Evolutionary conservation across 2,113 vertebrate genomes (phyloP).

Genomic region (Mastomys coucha): DNA sequence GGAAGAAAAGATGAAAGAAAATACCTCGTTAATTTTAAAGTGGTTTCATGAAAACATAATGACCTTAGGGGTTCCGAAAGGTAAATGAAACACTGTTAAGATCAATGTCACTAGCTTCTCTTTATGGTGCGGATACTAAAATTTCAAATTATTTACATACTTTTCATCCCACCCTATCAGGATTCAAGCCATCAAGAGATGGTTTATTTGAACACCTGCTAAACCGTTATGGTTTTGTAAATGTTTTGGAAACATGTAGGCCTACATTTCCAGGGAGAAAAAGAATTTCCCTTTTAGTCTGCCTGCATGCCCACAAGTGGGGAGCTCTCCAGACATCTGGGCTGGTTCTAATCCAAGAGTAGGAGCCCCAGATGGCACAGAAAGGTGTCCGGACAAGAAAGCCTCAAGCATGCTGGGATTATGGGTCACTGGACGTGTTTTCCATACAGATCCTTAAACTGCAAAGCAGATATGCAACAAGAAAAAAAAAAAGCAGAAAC

Average conservation of each 20-base stretch:
- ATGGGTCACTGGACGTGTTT: not conserved
- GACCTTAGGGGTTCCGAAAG: not conserved
- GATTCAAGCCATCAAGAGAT: slow-evolving; percentile 34
- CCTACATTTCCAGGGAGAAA: slow-evolving; percentile 6
- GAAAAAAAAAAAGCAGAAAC: not conserved
- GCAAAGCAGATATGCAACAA: not conserved
- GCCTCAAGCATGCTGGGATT: not conserved
- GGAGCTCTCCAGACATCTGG: slow-evolving; percentile 47
- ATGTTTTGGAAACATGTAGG: slow-evolving; percentile 51
- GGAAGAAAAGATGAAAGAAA: not conserved
- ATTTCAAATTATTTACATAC: slow-evolving; percentile 9
- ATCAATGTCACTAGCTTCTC: slow-evolving; percentile 9
- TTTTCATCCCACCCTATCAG: not conserved
- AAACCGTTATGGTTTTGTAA: slow-evolving; percentile 55
- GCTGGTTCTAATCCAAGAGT: slow-evolving; percentile 26
- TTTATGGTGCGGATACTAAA: not conserved
- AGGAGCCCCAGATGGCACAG: slow-evolving; percentile 16
- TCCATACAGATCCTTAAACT: not conserved
- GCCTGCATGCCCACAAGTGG: slow-evolving; percentile 62
- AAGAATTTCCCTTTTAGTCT: slow-evolving; percentile 40
- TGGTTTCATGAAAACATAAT: not conserved
- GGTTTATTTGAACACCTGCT: slow-evolving; percentile 63
- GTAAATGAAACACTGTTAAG: not conserved
- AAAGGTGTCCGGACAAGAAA: not conserved
- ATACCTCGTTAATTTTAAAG: not conserved